These are phyloP conservation scores for Drosophila lini DNA, from an alignment of 1,140 invertebrate genomes.

Conservation along the genomic window DNA sequence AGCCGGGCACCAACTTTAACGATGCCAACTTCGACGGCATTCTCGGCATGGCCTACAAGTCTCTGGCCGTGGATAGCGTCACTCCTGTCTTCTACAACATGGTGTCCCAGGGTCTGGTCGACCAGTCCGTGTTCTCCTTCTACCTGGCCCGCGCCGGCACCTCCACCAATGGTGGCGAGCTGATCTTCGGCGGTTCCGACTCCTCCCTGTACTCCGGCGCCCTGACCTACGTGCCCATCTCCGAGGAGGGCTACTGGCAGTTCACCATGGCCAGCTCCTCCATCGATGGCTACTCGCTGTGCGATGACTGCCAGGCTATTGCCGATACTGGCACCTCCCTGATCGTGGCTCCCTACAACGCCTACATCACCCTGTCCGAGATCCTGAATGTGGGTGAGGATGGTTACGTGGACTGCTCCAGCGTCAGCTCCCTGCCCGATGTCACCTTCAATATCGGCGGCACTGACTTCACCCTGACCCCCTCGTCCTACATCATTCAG, in stretches of 20 bases:
- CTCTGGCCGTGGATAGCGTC: constrained; percentile 95
- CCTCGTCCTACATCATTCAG: constrained; percentile 93
- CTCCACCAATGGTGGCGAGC: constrained; percentile 59
- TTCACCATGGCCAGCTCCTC: constrained; percentile 68
- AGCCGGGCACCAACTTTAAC: constrained; percentile 95
- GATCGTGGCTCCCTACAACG: constrained; percentile 94
- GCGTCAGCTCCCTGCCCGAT: constrained; percentile 90
- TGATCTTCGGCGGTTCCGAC: constrained; percentile 79
- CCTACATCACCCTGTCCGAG: constrained; percentile 93
- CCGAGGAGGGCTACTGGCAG: constrained; percentile 82
- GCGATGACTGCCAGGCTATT: constrained; percentile 94
- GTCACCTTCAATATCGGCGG: constrained; percentile 93
- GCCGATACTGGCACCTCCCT: constrained; percentile 99
- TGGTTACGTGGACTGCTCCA: constrained; percentile 90
- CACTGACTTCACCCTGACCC: constrained; percentile 90
- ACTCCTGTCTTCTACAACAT: constrained; percentile 97
- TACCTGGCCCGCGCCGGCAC: constrained; percentile 86
- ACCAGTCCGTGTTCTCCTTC: constrained; percentile 96
- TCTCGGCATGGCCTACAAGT: constrained; percentile 94
- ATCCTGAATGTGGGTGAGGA: constrained; percentile 90
- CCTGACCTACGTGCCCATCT: constrained; percentile 78
- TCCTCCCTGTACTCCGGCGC: constrained; percentile 53
- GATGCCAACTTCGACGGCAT: constrained; percentile 99
- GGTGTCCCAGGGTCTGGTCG: constrained; percentile 93
- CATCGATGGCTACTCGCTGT: constrained; percentile 73